Evolutionary conservation across 2,113 vertebrate genomes (phyloP), one percentile per base, ranked within the genome.

Genomic region (Misgurnus mizolepis): DNA sequence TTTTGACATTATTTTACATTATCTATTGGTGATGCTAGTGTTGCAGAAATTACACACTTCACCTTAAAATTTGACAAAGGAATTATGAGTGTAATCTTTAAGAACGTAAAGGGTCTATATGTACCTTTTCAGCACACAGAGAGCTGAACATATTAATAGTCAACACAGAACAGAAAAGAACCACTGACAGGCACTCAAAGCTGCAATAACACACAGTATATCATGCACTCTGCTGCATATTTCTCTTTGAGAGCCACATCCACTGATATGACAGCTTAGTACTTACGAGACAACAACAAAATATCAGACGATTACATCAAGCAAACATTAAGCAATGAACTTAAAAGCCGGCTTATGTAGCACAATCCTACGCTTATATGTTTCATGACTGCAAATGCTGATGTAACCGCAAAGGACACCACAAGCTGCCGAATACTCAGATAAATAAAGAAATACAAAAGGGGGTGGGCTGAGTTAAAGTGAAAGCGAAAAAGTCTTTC

Each of bases 141-240:
- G 64, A 64, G 47, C 40, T 27, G 50, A 49, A 55, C 34, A 56
- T 56, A 76, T 56, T 41, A 53, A 75, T 18, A 47, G 22, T 73
- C 41, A 61, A 79, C 83, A 84, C 76, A 84, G 65, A 85, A 64
- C 70, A 82, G 83, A 77, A 64, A 41, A 8, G 17, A 17, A 58
- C 50, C 39, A 15, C 55, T 76, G 76, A 82, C 76, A 85, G 49
- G n/a, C 71, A 60, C 83, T 78, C 56, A 79, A 68, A 76, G 47
- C 56, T 70, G 70, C 82, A 79, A 75, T 69, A 81, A 81, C 56
- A 84, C 7, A 5, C 58, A 65, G 47, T 75, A 76, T 5, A 79
- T 82, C 70, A 79, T 58, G 47, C 3, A 27, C 11, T 56, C 56
- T 27, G 27, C 43, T 68, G 61, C 53, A 43, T 76, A 41, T 64